These are phyloP conservation scores for Lycia hirtaria DNA, from an alignment of 2,888 invertebrate species.

Conservation along the genomic window DNA sequence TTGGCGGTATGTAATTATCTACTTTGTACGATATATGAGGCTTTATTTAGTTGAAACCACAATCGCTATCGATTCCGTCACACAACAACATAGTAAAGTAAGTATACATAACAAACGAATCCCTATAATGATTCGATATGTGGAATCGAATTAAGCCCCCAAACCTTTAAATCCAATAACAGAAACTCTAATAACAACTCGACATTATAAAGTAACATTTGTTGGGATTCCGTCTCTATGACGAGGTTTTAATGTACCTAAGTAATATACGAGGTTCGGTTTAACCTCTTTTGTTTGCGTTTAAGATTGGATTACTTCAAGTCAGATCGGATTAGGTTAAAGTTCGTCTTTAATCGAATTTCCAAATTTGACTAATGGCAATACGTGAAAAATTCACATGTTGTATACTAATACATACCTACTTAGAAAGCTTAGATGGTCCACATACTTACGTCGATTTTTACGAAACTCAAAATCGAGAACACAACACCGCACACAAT, in stretches of 20 bases:
- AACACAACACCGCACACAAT: too few species aligned
- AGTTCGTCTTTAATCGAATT: background rate
- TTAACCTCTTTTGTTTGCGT: background rate
- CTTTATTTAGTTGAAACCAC: too few species aligned
- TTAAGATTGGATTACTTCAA: background rate
- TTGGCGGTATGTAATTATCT: too few species aligned
- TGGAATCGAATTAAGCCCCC: constrained; percentile 11
- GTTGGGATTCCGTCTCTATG: constrained; percentile 10
- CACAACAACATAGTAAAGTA: background rate
- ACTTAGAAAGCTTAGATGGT: too few species aligned
- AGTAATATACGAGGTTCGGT: background rate
- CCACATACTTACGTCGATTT: too few species aligned
- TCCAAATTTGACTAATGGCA: too few species aligned
- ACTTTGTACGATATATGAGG: too few species aligned
- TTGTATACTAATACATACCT: too few species aligned
- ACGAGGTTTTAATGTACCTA: background rate
- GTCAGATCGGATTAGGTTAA: background rate
- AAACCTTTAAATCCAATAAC: constrained; percentile 17
- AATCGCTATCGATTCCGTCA: too few species aligned
- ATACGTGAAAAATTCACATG: too few species aligned
- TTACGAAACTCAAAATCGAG: too few species aligned
- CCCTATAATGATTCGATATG: constrained; percentile 9
- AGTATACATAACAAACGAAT: constrained; percentile 2
- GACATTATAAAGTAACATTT: constrained; percentile 12
- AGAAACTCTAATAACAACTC: constrained; percentile 12